phyloP scores from a whole-genome alignment of 2,888 invertebrate genomes.

The Axea sp. region DNA sequence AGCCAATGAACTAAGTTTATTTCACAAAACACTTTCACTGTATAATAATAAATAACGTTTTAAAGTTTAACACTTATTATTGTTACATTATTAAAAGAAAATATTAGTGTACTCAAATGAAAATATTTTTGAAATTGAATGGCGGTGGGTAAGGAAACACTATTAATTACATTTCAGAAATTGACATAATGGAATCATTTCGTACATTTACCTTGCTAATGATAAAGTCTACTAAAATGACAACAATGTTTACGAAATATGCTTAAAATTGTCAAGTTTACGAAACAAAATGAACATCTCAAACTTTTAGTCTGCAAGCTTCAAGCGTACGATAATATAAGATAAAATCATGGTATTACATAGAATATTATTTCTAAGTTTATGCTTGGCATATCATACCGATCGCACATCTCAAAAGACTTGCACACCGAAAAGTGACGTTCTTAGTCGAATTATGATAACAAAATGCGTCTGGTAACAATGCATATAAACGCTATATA shows the following conservation, averaged over 20 bases:
- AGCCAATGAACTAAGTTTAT: slow-evolving; percentile 9
- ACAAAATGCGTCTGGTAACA: slow-evolving; percentile 49
- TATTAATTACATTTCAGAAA: too few species aligned
- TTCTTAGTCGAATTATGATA: slow-evolving; percentile 50
- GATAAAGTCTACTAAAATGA: slow-evolving; percentile 23
- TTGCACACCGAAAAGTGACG: slow-evolving; percentile 49
- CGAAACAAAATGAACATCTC: slow-evolving; percentile 36
- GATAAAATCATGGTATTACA: slow-evolving; percentile 41
- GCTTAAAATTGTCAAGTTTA: slow-evolving; percentile 21
- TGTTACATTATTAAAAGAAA: too few species aligned
- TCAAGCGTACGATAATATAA: slow-evolving; percentile 29
- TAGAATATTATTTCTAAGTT: slow-evolving; percentile 35
- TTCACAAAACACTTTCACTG: too few species aligned
- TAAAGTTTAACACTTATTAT: too few species aligned
- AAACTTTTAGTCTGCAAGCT: slow-evolving; percentile 50
- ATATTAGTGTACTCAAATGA: too few species aligned
- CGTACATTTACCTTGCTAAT: slow-evolving; percentile 21
- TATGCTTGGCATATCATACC: slow-evolving; percentile 39
- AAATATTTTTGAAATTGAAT: too few species aligned
- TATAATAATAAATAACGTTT: too few species aligned
- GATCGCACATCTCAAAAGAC: slow-evolving; percentile 33
- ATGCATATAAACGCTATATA: slow-evolving; percentile 51
- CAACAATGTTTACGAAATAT: slow-evolving; percentile 20
- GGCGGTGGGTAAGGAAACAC: too few species aligned
- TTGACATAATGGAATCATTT: too few species aligned